phyloP scores from a whole-genome alignment of 2,797 vertebrate genomes.

The Momotus momota region DNA sequence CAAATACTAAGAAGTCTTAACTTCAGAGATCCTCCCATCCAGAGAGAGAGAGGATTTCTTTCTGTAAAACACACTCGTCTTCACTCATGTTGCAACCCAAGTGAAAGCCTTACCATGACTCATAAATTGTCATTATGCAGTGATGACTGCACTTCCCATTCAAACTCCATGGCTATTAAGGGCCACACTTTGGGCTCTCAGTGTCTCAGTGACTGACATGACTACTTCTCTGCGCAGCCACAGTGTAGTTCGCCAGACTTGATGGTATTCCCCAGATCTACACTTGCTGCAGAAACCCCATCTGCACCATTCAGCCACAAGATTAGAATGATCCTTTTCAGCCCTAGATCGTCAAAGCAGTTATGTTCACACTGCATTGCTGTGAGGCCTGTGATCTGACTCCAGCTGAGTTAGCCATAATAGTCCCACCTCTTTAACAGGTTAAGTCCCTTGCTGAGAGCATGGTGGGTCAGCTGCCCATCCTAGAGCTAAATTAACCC shows the following conservation, averaged over 20 bases:
- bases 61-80: neutral
- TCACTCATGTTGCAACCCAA: neutral
- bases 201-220: neutral
- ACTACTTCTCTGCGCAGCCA: neutral
- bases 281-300: neutral
- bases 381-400: neutral
- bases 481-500: neutral
- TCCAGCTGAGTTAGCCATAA: neutral
- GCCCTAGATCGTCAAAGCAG: neutral
- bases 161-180: rapidly evolving
- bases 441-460: neutral
- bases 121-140: neutral
- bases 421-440: rapidly evolving
- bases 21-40: neutral
- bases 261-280: neutral
- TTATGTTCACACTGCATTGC: rapidly evolving
- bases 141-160: neutral
- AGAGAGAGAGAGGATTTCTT: neutral
- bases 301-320: neutral
- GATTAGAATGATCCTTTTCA: neutral
- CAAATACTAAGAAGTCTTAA: neutral
- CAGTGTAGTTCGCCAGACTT: neutral
- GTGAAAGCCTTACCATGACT: neutral
- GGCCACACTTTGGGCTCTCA: neutral
- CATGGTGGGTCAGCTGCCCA: neutral